Base-by-base conservation (phyloP, 2,113 vertebrate genomes). In the Cyprinodon brontotheroides region DNA sequence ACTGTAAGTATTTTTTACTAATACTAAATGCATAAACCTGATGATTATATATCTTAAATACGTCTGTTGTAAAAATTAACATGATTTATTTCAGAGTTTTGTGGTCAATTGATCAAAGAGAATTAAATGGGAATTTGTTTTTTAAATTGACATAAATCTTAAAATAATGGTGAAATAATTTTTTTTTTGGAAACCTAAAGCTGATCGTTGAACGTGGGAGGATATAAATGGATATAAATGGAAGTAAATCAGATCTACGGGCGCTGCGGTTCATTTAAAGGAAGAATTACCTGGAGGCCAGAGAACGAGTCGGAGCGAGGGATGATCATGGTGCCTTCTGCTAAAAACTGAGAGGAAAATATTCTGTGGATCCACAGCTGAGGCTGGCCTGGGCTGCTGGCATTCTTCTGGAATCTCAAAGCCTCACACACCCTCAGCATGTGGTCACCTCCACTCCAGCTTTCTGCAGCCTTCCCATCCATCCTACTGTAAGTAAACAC, bases 381-480 rank as follows among this genome's bases (percentile, higher is more conserved):
- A 89, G 87, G 72, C 85, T 64, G 87, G 77, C 77, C 79, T 37
- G 72, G 82, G 83, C 87, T 36, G 50, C 75, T 57, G 40, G 79
- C 84, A 92, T 92, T 90, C 90, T 86, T 87, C 59, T 40, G 59
- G 90, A 89, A 91, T 89, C 85, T 88, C 68, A 77, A 20, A 41
- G 63, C 62, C 0, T 62, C 83, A 87, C 86, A 87, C 88, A 73
- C 87, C 87, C 90, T 84, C 71, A 75, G 83, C 87, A 92, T 89
- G 74, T 92, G 89, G 85, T 88, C 85, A 82, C 75, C 71, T 83
- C 80, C 84, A 67, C 17, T 57, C 20, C 17, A 3, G 50, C 50
- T 57, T 60, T 61, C 67, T 14, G 61, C 67, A 6, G 72, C 70
- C 74, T 65, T 22, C 37, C n/a, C 40, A 10, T 39, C 11, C n/a